Evolutionary conservation across 2,797 vertebrate genomes (phyloP), one percentile per base, ranked within the genome.

Genomic region (Dipus sagitta): DNA sequence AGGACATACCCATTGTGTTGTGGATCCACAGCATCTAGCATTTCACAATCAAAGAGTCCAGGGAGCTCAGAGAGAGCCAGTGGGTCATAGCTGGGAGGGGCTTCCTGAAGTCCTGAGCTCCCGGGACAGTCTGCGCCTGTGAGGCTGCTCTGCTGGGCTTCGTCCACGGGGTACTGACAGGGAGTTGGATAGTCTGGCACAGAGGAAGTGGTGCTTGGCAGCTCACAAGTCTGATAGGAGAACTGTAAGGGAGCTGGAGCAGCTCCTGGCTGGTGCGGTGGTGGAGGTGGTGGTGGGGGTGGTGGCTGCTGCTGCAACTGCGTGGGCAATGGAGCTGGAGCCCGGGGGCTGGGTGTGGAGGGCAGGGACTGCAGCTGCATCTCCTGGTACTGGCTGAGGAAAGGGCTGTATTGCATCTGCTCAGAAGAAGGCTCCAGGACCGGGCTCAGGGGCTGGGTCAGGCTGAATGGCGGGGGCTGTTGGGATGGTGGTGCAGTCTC

Each of bases 21-120:
- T 1, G 99, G 98, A 98, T 99, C 99, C 95, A 99, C 99, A 0
- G 99, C 99, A 97, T 99, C 99, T 99, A 99, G 99, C 99, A 99
- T 99, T 97, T 99, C 99, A 64, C 99, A 99, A 93, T 99, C 99
- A 80, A 99, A 98, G 94, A 99, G 99, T 97, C 98, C 98, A 18
- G 99, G 98, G 96, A 99, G 95, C 58, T 99, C 99, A 0, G 98
- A 92, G 65, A 99, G 98, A n/a, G 98, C 89, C 64, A 99, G 97
- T 0, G 98, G 26, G 32, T 99, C 98, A 0, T 99, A 99, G 95
- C 92, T 94, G 15, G 98, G 95, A 4, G 97, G 94, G 4, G 97
- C 70, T 52, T 97, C 98, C 0, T 96, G 97, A 54, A 97, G 54
- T 18, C 95, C 96, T 0, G 97, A 87, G 96, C 97, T 86, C 62